phyloP scores from a whole-genome alignment of 2,888 invertebrate genomes.

The Sarcophaga subvicina region DNA sequence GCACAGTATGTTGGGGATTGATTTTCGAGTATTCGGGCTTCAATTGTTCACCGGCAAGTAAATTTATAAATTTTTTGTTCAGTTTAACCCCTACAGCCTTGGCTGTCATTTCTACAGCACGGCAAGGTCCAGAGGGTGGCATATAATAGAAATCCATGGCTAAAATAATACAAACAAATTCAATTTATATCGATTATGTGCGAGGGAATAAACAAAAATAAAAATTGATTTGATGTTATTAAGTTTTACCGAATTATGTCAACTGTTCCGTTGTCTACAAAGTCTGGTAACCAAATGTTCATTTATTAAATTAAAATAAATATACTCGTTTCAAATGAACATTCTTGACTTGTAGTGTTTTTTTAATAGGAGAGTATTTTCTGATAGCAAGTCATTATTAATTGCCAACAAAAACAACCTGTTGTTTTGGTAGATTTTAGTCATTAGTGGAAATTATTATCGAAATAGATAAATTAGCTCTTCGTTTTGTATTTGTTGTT shows the following conservation, averaged over 20 bases:
- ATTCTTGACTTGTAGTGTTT: not conserved
- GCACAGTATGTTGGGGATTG: constrained; percentile 91
- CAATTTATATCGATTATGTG: not conserved
- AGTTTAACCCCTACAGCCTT: constrained; percentile 85
- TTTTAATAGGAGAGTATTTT: not conserved
- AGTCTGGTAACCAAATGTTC: constrained; percentile 11
- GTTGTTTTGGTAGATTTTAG: no score
- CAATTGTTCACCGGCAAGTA: constrained; percentile 85
- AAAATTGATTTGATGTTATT: no score
- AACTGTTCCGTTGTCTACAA: not conserved
- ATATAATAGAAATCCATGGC: constrained; percentile 85
- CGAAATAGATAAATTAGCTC: no score
- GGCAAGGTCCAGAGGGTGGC: constrained; percentile 85
- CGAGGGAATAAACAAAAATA: no score
- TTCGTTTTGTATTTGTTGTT: no score
- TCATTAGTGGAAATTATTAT: no score
- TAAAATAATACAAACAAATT: constrained; percentile 2
- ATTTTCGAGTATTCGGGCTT: constrained; percentile 87
- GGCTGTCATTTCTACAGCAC: constrained; percentile 85
- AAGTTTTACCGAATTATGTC: no score
- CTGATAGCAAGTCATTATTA: constrained; percentile 46
- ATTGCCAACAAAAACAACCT: not conserved
- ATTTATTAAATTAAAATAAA: not conserved
- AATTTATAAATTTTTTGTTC: constrained; percentile 84
- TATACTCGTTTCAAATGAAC: constrained; percentile 6